Evolutionary conservation across 2,888 invertebrate genomes (phyloP).

Genomic region (Melinopterus prodromus): DNA sequence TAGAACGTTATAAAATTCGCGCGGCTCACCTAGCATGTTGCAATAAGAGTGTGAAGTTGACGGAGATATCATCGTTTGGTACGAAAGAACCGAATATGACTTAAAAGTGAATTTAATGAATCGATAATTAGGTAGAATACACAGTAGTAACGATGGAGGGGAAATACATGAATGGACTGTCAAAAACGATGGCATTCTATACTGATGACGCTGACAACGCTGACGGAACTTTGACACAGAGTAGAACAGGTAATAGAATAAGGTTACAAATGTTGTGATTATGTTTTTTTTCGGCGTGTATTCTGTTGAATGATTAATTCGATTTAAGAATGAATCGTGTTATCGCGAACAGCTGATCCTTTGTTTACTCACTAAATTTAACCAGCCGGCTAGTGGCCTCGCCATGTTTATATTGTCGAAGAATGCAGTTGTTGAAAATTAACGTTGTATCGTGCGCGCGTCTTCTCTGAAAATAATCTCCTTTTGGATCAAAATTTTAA

Average conservation of each 20-base stretch:
- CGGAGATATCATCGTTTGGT: neutral
- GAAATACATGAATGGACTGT: slow-evolving; percentile 48
- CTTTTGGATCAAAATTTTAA: neutral
- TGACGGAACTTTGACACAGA: slow-evolving; percentile 43
- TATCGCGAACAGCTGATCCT: neutral
- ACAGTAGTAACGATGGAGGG: slow-evolving; percentile 44
- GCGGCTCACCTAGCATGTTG: neutral
- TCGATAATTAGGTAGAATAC: neutral
- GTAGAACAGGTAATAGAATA: slow-evolving; percentile 51
- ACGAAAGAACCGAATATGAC: neutral
- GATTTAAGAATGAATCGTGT: neutral
- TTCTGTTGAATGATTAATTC: neutral
- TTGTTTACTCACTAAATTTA: neutral
- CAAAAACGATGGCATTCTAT: slow-evolving; percentile 50
- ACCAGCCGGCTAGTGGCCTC: neutral
- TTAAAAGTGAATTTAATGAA: neutral
- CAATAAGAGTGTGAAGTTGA: neutral
- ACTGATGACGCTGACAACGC: slow-evolving; percentile 46
- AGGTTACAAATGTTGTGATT: slow-evolving; percentile 32
- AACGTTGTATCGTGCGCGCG: neutral
- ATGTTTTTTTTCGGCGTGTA: slow-evolving; percentile 21
- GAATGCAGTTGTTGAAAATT: neutral
- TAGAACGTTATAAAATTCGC: slow-evolving; percentile 4
- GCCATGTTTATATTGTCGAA: neutral
- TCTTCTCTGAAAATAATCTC: neutral